These are phyloP conservation scores for Marisa cornuarietis DNA, from an alignment of 1,140 invertebrate genomes.

Conservation along the genomic window DNA sequence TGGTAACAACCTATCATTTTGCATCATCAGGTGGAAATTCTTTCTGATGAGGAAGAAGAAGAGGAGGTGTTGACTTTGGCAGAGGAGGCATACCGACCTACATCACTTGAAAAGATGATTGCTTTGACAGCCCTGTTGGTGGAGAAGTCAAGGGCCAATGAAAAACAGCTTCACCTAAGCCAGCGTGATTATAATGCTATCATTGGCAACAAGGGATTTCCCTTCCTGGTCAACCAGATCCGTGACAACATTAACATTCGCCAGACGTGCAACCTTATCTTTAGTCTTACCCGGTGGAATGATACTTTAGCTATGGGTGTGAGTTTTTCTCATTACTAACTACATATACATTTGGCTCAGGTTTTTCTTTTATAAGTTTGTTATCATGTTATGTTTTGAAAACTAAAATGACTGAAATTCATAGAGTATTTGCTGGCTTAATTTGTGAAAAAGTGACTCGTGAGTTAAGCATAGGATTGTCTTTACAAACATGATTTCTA, in stretches of 20 bases:
- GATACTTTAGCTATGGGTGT: constrained; percentile 77
- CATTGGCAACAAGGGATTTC: constrained; percentile 80
- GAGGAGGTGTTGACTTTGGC: constrained; percentile 70
- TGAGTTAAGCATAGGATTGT: too few species aligned
- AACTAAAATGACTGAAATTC: too few species aligned
- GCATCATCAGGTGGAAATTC: constrained; percentile 63
- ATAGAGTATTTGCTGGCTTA: too few species aligned
- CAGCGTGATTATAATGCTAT: constrained; percentile 83
- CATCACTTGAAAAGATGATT: constrained; percentile 96
- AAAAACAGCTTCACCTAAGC: constrained; percentile 79
- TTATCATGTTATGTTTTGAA: too few species aligned
- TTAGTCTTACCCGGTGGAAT: constrained; percentile 89
- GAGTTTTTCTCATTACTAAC: constrained; percentile 27
- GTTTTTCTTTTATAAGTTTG: too few species aligned
- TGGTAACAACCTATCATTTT: background rate
- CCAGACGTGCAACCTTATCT: constrained; percentile 90
- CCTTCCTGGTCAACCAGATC: constrained; percentile 93
- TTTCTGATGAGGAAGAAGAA: constrained; percentile 81
- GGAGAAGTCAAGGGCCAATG: constrained; percentile 81
- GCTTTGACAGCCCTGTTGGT: constrained; percentile 86
- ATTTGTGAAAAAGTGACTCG: too few species aligned
- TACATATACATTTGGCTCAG: too few species aligned
- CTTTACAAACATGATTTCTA: too few species aligned
- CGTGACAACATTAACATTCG: constrained; percentile 91
- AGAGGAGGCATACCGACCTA: constrained; percentile 83